phyloP scores from a whole-genome alignment of 1,140 invertebrate species.

The Asbolus verrucosus region DNA sequence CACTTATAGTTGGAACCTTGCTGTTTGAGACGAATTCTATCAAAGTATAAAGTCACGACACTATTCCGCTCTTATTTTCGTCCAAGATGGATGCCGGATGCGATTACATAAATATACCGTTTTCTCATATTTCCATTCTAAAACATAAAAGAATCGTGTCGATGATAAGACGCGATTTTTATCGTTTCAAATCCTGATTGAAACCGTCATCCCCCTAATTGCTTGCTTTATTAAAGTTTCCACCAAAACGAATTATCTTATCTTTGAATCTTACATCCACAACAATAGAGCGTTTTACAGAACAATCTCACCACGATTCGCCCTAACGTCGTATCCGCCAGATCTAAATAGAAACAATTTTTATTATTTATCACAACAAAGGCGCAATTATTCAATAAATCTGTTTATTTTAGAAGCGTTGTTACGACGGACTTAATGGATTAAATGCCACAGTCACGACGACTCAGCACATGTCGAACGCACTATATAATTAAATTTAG shows the following conservation, averaged over 20 bases:
- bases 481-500: slow-evolving; percentile 31
- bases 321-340: background rate
- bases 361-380: slow-evolving; percentile 21
- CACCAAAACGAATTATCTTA: slow-evolving; percentile 6
- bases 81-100: slow-evolving; percentile 13
- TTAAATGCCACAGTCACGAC: slow-evolving; percentile 26
- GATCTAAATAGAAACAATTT: slow-evolving; percentile 22
- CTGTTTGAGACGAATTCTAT: slow-evolving; percentile 33
- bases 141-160: background rate
- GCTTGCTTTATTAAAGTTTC: slow-evolving; percentile 3
- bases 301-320: background rate
- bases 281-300: slow-evolving; percentile 10
- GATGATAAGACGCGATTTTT: background rate
- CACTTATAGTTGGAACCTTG: slow-evolving; percentile 32
- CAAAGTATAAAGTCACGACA: slow-evolving; percentile 37
- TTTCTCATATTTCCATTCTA: slow-evolving; percentile 8
- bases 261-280: background rate
- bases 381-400: slow-evolving; percentile 12
- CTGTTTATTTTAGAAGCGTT: slow-evolving; percentile 17
- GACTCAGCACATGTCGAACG: slow-evolving; percentile 13
- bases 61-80: slow-evolving; percentile 33
- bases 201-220: slow-evolving; percentile 11
- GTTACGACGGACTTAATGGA: slow-evolving; percentile 15
- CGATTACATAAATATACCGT: background rate
- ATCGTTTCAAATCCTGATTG: background rate